Percentiles rank a stretch among this genome's conserved stretches.
Evolutionary conservation across 2,797 vertebrate species (phyloP).

Genomic region (Cossypha polioptera): DNA sequence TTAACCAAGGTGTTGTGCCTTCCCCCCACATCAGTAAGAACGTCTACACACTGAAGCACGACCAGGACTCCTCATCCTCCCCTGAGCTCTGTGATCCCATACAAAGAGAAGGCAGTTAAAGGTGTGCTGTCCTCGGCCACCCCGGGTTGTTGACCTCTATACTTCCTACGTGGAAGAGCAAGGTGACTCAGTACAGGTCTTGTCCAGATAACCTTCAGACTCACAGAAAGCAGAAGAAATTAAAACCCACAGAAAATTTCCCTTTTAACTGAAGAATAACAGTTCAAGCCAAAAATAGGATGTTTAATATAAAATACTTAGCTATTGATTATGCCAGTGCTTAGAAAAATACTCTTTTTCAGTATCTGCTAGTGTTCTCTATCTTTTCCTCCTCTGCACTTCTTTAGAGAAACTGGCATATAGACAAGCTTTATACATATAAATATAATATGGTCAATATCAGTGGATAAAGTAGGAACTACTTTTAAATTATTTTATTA

Average conservation of each 20-base stretch:
- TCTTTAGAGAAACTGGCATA: not conserved
- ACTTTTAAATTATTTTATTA: not conserved
- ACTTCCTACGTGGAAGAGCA: accelerated
- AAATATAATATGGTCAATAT: not conserved
- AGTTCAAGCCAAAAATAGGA: not conserved
- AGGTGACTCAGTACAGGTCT: not conserved
- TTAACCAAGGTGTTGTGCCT: not conserved
- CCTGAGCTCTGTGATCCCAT: not conserved
- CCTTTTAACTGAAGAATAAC: not conserved
- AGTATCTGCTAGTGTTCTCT: not conserved
- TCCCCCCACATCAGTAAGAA: not conserved
- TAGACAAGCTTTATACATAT: not conserved
- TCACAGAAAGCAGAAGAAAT: not conserved
- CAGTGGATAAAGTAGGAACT: not conserved
- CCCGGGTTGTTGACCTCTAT: not conserved
- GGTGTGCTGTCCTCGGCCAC: not conserved
- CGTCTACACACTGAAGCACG: not conserved
- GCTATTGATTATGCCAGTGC: not conserved
- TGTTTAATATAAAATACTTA: not conserved
- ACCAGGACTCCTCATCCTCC: not conserved
- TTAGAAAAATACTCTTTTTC: not conserved
- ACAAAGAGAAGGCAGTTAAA: not conserved
- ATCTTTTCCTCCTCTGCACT: accelerated
- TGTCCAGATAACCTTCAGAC: not conserved
- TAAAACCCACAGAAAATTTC: not conserved